Percentiles rank a stretch among this genome's conserved stretches.
Conservation (phyloP, 2,888 invertebrate genomes). For the Drosophila mettleri region DNA sequence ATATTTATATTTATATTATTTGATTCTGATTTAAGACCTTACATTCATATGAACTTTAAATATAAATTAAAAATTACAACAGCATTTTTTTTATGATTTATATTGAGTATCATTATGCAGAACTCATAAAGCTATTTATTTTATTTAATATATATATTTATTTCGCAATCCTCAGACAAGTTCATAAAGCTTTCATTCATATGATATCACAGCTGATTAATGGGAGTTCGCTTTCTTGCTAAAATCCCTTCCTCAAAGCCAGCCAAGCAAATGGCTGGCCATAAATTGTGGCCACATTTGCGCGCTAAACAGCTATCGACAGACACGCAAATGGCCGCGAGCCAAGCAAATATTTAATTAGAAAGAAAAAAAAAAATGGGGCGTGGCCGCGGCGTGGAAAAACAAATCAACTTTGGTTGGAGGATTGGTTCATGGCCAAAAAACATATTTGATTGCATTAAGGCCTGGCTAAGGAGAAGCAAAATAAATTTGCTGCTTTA, state of each 20-base stretch:
- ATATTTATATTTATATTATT: too few species aligned
- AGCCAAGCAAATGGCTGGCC: constrained; percentile 10
- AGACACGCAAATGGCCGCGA: constrained; percentile 45
- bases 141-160: neutral
- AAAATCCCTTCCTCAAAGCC: constrained; percentile 25
- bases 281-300: constrained; percentile 29
- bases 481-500: neutral
- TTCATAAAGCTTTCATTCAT: neutral
- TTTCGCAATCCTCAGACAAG: neutral
- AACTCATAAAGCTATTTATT: neutral
- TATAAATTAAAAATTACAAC: too few species aligned
- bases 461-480: constrained; percentile 5
- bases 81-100: too few species aligned
- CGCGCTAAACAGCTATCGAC: constrained; percentile 24
- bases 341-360: constrained; percentile 46
- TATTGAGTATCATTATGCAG: too few species aligned
- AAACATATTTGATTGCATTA: constrained; percentile 8
- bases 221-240: constrained; percentile 29
- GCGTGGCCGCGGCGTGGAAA: constrained; percentile 1
- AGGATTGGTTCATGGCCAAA: constrained; percentile 11
- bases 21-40: too few species aligned
- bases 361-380: constrained; percentile 6
- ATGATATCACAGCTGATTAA: constrained; percentile 24
- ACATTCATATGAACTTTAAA: too few species aligned
- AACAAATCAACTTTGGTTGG: constrained; percentile 8